These are phyloP conservation scores for Lymantria dispar DNA, from an alignment of 2,888 invertebrate species.

Conservation along the genomic window DNA sequence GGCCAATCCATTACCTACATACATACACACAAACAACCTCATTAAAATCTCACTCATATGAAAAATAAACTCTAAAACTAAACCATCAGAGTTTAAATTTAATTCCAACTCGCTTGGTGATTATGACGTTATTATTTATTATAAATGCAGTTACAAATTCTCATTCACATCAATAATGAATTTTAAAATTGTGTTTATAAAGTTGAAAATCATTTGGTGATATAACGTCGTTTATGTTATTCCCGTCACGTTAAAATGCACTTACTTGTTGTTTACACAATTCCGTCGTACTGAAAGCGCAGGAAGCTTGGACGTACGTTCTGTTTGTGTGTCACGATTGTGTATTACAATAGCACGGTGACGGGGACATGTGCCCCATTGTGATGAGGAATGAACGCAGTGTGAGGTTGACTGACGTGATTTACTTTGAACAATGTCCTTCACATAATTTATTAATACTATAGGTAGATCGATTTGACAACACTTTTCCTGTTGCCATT, in stretches of 20 bases:
- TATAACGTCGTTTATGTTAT: not conserved
- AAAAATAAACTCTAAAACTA: not conserved
- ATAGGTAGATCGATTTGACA: no score
- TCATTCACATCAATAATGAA: not conserved
- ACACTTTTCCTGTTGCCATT: no score
- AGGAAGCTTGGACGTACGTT: slow-evolving; percentile 61
- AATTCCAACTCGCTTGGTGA: not conserved
- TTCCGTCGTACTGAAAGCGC: slow-evolving; percentile 62
- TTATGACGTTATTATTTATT: slow-evolving; percentile 6
- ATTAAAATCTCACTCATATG: slow-evolving; percentile 5
- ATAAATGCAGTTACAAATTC: no score
- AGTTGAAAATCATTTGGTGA: not conserved
- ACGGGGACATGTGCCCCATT: slow-evolving; percentile 45
- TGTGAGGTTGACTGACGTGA: slow-evolving; percentile 42
- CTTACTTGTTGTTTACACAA: slow-evolving; percentile 58
- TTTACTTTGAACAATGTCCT: slow-evolving; percentile 36
- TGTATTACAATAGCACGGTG: slow-evolving; percentile 45
- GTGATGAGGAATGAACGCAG: slow-evolving; percentile 37
- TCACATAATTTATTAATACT: slow-evolving; percentile 39
- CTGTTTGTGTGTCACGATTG: slow-evolving; percentile 61
- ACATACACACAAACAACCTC: slow-evolving; percentile 42
- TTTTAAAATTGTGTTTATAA: not conserved
- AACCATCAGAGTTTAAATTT: slow-evolving; percentile 5
- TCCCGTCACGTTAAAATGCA: slow-evolving; percentile 24
- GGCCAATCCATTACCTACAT: slow-evolving; percentile 63